These are phyloP conservation scores for Bombus terrestris DNA, from an alignment of 1,140 invertebrate genomes.

Conservation along the genomic window DNA sequence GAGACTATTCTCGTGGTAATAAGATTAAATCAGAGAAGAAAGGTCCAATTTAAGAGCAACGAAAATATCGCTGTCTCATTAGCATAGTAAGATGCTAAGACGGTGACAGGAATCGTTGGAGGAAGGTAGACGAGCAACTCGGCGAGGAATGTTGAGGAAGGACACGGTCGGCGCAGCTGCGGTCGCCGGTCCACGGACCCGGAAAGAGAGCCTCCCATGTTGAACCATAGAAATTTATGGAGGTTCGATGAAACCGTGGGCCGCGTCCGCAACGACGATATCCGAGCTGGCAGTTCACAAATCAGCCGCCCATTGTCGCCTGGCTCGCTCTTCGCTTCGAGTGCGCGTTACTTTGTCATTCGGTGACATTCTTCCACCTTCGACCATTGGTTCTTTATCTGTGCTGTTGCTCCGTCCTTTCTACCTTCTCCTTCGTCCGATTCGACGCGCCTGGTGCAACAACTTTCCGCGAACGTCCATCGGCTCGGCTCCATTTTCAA, in stretches of 20 bases:
- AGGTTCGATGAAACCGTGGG: conserved; percentile 60
- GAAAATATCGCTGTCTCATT: conserved; percentile 9
- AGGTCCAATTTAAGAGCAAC: background rate
- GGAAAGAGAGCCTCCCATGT: conserved; percentile 57
- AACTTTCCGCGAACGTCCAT: background rate
- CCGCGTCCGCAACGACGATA: conserved; percentile 55
- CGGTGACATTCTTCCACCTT: conserved; percentile 43
- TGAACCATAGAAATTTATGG: conserved; percentile 58
- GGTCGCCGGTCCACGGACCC: conserved; percentile 41
- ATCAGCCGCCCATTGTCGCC: conserved; percentile 59
- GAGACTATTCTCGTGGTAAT: background rate
- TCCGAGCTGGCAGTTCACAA: conserved; percentile 56
- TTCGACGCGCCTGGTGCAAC: conserved; percentile 14
- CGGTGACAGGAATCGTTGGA: background rate
- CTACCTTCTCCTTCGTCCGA: background rate
- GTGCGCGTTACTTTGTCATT: conserved; percentile 29
- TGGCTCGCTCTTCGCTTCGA: conserved; percentile 14
- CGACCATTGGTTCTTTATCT: conserved; percentile 28
- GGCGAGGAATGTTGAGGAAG: conserved; percentile 53
- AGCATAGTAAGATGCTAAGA: background rate
- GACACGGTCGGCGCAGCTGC: conserved; percentile 49
- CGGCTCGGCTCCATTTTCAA: background rate
- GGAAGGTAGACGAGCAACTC: conserved; percentile 8
- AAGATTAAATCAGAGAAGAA: background rate
- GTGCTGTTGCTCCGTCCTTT: background rate